phyloP scores from a whole-genome alignment of 2,113 vertebrate genomes.

The Pongo abelii region DNA sequence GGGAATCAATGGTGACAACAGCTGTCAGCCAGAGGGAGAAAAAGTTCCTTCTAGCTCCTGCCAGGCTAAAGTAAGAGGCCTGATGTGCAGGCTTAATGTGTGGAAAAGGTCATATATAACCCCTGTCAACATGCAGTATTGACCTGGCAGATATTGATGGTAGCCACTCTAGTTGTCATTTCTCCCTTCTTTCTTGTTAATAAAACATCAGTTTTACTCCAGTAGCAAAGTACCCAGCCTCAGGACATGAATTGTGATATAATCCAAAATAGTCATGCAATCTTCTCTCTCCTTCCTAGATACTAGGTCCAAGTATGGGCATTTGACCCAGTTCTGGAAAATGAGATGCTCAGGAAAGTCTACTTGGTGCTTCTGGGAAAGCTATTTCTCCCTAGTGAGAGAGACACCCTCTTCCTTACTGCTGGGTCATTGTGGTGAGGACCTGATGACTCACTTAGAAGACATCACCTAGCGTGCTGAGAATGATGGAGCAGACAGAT shows the following conservation, averaged over 20 bases:
- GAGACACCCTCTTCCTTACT: background rate
- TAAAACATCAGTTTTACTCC: background rate
- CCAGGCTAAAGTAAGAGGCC: background rate
- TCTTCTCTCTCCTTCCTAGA: background rate
- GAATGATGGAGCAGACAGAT: background rate
- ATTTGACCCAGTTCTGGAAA: background rate
- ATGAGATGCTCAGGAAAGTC: background rate
- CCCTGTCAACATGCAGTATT: fast-evolving
- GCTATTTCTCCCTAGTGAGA: background rate
- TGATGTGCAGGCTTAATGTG: background rate
- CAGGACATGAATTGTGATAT: background rate
- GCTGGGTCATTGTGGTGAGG: background rate
- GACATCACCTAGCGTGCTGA: background rate
- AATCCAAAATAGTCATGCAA: background rate
- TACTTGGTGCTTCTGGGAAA: background rate
- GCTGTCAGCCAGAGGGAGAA: background rate
- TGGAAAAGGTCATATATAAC: background rate
- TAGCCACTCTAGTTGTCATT: background rate
- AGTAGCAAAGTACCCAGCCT: background rate
- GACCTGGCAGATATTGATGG: background rate
- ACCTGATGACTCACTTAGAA: background rate
- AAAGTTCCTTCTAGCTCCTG: background rate
- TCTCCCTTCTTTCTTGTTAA: background rate
- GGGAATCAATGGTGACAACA: background rate
- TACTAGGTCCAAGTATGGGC: background rate